Evolutionary conservation across 2,113 vertebrate species (phyloP), one percentile per base, ranked within the genome.

Genomic region (Trichomycterus rosablanca): DNA sequence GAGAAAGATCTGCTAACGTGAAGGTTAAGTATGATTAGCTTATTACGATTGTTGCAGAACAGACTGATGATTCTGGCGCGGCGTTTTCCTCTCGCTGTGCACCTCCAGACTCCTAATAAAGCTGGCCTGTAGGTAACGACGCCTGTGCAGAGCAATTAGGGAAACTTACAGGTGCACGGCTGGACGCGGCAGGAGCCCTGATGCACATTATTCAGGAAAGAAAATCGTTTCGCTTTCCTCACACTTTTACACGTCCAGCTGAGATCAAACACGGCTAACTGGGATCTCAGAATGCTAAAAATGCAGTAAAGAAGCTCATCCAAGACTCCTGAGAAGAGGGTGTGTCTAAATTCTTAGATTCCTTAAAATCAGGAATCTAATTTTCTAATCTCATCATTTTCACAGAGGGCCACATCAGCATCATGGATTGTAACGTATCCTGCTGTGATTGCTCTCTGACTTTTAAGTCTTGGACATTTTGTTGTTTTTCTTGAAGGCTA

Each of bases 231-330:
- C 39, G 16, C 23, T 55, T 16, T 18, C 12, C 39, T 54, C 39
- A 30, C 18, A 54, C 43, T 46, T 49, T 60, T 30, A 68, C 37
- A 35, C 37, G 30, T 50, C 4, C 40, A 37, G 30, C 49, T 45
- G 40, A n/a, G n/a, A 14, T 54, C 42, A 28, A 9, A 18, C 18
- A 54, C 10, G 22, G 59, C 10, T 42, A 62, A 28, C 56, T 20
- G 37, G 20, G 30, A 48, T 48, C 26, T 50, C 39, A 26, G 52
- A 51, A 50, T 48, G 18, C 22, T 52, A n/a, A n/a, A n/a, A n/a
- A n/a, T n/a, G n/a, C n/a, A n/a, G n/a, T n/a, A n/a, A n/a, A n/a
- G n/a, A n/a, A n/a, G n/a, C n/a, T n/a, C n/a, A n/a, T n/a, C n/a
- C n/a, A n/a, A n/a, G n/a, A n/a, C n/a, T n/a, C n/a, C n/a, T n/a